phyloP scores from a whole-genome alignment of 2,797 vertebrate species.

The Erethizon dorsatum region DNA sequence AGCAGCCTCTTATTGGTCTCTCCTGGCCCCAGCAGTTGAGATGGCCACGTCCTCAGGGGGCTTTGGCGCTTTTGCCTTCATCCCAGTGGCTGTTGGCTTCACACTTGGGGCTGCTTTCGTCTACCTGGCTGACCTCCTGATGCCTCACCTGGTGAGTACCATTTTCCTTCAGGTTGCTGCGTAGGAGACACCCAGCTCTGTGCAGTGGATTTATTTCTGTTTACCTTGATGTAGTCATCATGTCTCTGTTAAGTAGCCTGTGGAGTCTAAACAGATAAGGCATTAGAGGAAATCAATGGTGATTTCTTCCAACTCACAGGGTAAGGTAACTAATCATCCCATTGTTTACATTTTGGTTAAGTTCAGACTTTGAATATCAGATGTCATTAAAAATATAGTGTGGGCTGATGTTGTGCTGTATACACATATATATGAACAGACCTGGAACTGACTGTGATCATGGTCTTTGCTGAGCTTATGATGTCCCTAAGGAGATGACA shows the following conservation, averaged over 20 bases:
- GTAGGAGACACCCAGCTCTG: not conserved
- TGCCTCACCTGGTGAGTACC: conserved; percentile 94
- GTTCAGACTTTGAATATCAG: conserved; percentile 56
- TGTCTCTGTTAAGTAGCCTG: no score
- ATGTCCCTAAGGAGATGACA: not conserved
- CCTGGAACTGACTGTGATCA: not conserved
- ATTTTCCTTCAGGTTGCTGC: fast-evolving
- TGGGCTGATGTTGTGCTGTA: not conserved
- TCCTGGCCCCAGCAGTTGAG: conserved; percentile 96
- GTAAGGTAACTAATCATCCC: not conserved
- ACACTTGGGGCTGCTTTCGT: conserved; percentile 95
- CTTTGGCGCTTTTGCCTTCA: conserved; percentile 95
- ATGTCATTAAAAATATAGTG: not conserved
- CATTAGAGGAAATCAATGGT: not conserved
- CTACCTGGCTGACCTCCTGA: conserved; percentile 93
- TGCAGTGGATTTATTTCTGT: not conserved
- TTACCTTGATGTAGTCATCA: fast-evolving
- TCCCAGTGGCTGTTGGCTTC: conserved; percentile 96
- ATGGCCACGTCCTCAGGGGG: conserved; percentile 95
- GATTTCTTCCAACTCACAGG: not conserved
- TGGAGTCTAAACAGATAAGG: not conserved
- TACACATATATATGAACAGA: fast-evolving
- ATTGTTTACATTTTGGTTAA: not conserved
- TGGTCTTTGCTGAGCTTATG: not conserved
- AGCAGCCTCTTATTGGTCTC: conserved; percentile 98